These are phyloP conservation scores for Arctopsyche grandis DNA, from an alignment of 1,140 invertebrate genomes.

Conservation along the genomic window DNA sequence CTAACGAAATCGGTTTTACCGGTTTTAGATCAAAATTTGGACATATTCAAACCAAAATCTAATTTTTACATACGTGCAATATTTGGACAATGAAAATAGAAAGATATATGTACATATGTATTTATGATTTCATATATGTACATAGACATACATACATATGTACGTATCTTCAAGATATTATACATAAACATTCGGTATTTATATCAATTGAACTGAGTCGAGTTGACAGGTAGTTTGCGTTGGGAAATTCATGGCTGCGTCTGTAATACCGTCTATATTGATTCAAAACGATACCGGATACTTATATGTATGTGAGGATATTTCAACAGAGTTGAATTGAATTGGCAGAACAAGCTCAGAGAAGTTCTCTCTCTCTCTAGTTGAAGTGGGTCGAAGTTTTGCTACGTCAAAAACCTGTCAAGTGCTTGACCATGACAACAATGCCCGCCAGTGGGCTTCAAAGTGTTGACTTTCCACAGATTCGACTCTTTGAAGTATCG, in stretches of 20 bases:
- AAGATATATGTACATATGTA: neutral
- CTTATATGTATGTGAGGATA: neutral
- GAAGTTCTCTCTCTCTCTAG: neutral
- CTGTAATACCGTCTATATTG: neutral
- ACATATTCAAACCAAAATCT: too few species aligned
- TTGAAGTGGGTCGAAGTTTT: conserved; percentile 10
- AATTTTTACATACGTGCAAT: too few species aligned
- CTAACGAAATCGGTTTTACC: too few species aligned
- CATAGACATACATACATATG: neutral
- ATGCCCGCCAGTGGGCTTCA: neutral
- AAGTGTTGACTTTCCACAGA: conserved; percentile 5
- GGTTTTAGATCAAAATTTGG: too few species aligned
- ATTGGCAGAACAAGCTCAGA: neutral
- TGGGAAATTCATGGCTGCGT: neutral
- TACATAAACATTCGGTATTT: neutral
- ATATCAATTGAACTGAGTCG: neutral
- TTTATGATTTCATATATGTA: neutral
- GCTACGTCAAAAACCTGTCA: conserved; percentile 9
- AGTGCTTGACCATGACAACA: conserved; percentile 13
- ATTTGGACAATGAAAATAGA: too few species aligned
- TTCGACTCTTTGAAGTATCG: conserved; percentile 12
- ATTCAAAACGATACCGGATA: too few species aligned
- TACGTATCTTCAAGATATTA: neutral
- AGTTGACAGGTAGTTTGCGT: neutral
- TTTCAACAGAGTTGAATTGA: neutral